Base-by-base conservation (phyloP, 1,140 invertebrate species). In the Conopomorpha cramerella region DNA sequence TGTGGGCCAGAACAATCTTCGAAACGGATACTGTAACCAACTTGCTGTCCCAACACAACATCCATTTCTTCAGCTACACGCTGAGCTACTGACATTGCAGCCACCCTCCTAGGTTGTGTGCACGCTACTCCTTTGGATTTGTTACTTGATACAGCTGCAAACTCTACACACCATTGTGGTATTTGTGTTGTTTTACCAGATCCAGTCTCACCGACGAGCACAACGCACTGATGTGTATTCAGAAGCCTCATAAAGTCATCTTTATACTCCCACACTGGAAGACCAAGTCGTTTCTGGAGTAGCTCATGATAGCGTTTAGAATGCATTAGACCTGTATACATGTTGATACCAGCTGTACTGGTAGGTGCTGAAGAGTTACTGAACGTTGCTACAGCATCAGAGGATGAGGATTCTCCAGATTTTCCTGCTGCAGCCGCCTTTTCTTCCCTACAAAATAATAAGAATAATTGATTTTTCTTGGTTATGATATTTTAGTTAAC, bases 1-100 rank as follows among this genome's bases (percentile, higher is more conserved):
- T 92, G 95, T 0, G 92, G 82, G 10, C 93, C 95, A 13, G 96
- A 97, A 56, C 96, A 99, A 78, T 99, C 98, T 79, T 99, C 98
- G 71, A 99, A 99, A 82, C 98, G 90, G 55, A 99, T 99, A 55
- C 92, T 97, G 68, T 99, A 99, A 39, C 98, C 98, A 11, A 99
- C 98, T 52, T 71, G 63, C 32, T 72, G 65, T 7, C 97, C 88
- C 13, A 99, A 77, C 25, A 83, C 84, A 1, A 99, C 96, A 79
- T 99, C 98, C 96, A 99, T 98, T 82, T 99, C 98, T 72, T 99
- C 96, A 0, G 96, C 95, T 0, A 99, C 96, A 77, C 97, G 82
- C 59, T 98, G 93, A 1, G 97, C 96, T 0, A 99, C 97, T 1
- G 93, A 96, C 96, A 99, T 99, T 10, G 98, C 97, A 10, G 97